These are phyloP conservation scores for Drosophila bifasciata DNA, from an alignment of 1,140 invertebrate species.

Conservation along the genomic window DNA sequence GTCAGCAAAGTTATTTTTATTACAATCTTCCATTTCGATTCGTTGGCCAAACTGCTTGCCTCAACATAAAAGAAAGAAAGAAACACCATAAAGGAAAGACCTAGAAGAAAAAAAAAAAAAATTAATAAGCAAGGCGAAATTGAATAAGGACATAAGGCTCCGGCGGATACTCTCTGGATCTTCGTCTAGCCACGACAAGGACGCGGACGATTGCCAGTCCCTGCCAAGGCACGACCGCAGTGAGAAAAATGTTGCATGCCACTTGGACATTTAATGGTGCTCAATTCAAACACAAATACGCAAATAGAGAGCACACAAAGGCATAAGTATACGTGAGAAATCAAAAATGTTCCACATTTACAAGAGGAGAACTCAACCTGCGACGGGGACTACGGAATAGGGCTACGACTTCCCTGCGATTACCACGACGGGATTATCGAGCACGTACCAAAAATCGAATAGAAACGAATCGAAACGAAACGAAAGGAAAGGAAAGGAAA, in stretches of 20 bases:
- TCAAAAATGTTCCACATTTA: conserved; percentile 71
- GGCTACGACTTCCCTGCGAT: conserved; percentile 24
- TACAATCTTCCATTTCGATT: conserved; percentile 18
- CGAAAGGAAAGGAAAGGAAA: conserved; percentile 46
- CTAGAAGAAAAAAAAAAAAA: conserved; percentile 21
- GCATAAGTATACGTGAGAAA: conserved; percentile 74
- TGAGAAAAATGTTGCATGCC: conserved; percentile 76
- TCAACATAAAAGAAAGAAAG: conserved; percentile 11
- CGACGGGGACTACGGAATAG: conserved; percentile 16
- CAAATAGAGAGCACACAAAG: conserved; percentile 34
- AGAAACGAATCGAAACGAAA: conserved; percentile 38
- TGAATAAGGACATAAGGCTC: conserved; percentile 29
- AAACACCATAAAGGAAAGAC: neutral
- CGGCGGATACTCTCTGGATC: neutral
- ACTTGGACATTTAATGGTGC: conserved; percentile 78
- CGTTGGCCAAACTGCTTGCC: conserved; percentile 17
- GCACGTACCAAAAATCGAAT: conserved; percentile 75
- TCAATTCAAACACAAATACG: conserved; percentile 56
- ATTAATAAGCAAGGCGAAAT: conserved; percentile 36
- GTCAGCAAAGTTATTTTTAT: conserved; percentile 16
- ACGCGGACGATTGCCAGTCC: conserved; percentile 7
- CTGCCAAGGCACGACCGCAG: conserved; percentile 41
- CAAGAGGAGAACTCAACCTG: conserved; percentile 18
- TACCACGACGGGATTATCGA: conserved; percentile 62
- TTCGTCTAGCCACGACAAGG: conserved; percentile 1